Evolutionary conservation across 2,888 invertebrate species (phyloP), one percentile per base, ranked within the genome.

Genomic region (Drymonia ruficornis): DNA sequence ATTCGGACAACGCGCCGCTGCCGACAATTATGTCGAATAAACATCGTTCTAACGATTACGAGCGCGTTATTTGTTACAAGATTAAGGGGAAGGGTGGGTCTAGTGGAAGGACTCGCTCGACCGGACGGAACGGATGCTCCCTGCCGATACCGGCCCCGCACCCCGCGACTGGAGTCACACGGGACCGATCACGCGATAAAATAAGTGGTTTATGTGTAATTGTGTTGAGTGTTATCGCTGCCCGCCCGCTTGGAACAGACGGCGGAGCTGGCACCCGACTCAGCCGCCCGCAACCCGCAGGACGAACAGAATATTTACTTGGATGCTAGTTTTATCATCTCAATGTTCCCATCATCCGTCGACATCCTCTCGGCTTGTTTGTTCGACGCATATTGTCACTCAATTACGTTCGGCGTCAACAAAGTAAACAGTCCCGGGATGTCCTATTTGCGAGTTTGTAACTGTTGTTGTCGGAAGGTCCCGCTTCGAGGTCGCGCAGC

Each of bases 51-150:
- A 2, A 18, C 19, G 12, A 34, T 47, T 47, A 47, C 16, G 15
- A 51, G 48, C 42, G 23, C 13, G 15, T 12, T 36, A 44, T 53
- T 53, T 44, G 44, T 49, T 44, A 48, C 15, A 13, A 43, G 19
- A 43, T 53, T 53, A 49, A 12, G 36, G 49, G n/a, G 18, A n/a
- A 18, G 13, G 43, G 3, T 6, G 23, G 43, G 19, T n/a, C n/a
- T n/a, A n/a, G n/a, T 12, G 40, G 40, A 16, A 7, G 40, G 40
- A 4, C 36, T n/a, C 16, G 9, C 11, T 16, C 16, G 16, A 16
- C 40, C 16, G 16, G 38, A 15, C 38, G 38, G 11, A 16, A 40
- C 40, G 16, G 40, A 16, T 16, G 16, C 40, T 16, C 15, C 16
- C 43, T n/a, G 42, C 18, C 38, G 15, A 38, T n/a, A 1, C n/a